These are phyloP conservation scores for Trachythela sp. DNA, from an alignment of 64 coral and sea anemone genomes.

Conservation along the genomic window DNA sequence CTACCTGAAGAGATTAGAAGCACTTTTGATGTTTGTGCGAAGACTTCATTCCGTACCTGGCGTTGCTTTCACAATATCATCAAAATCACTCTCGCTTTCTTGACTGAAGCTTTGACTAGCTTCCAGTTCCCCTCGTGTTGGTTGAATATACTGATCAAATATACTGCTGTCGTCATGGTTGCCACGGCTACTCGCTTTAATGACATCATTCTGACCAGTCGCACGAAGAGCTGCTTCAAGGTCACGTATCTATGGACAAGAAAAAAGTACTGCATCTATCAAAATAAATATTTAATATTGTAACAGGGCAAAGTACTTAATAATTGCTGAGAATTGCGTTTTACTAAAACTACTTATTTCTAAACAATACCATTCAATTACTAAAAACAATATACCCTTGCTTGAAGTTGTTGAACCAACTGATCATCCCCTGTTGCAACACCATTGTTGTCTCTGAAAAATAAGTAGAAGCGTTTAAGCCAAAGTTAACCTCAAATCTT, in stretches of 20 bases:
- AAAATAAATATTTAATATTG: too few species aligned
- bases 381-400: background rate
- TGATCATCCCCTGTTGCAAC: background rate
- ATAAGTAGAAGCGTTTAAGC: background rate
- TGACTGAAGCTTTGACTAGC: background rate
- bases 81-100: background rate
- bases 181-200: background rate
- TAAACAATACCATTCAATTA: too few species aligned
- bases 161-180: background rate
- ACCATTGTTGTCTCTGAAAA: background rate
- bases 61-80: background rate
- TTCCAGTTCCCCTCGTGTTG: background rate
- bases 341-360: too few species aligned
- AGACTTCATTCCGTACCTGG: background rate
- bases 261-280: background rate
- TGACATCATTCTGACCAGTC: background rate
- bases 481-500: background rate
- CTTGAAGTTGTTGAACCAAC: background rate
- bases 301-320: too few species aligned
- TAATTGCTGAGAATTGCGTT: too few species aligned
- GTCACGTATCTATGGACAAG: background rate
- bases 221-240: background rate
- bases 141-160: constrained; percentile 9
- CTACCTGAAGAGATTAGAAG: too few species aligned
- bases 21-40: too few species aligned